phyloP scores from a whole-genome alignment of 1,140 invertebrate genomes.

The Heliconius hewitsoni region DNA sequence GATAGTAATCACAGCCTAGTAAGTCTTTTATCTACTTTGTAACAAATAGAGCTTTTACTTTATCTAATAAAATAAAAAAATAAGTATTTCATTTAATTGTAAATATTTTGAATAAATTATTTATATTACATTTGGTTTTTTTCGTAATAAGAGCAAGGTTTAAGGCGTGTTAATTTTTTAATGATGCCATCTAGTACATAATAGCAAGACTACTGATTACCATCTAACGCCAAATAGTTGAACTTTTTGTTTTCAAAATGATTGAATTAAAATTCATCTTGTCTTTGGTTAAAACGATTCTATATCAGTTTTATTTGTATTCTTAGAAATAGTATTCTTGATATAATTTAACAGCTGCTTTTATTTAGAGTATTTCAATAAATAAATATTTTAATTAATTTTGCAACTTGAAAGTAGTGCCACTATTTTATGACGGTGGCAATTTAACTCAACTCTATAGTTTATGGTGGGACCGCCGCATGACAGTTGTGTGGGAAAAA shows the following conservation, averaged over 20 bases:
- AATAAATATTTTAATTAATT: neutral
- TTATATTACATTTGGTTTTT: too few relatives aligned
- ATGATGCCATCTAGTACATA: neutral
- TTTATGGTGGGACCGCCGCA: slow-evolving; percentile 61
- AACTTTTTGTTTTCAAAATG: slow-evolving; percentile 3
- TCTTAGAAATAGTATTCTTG: neutral
- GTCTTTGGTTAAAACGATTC: neutral
- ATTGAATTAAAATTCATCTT: neutral
- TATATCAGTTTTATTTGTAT: neutral
- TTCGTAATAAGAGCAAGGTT: neutral
- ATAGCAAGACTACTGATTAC: neutral
- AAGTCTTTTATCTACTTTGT: too few relatives aligned
- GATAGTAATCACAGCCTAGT: too few relatives aligned
- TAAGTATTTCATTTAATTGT: too few relatives aligned
- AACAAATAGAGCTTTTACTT: too few relatives aligned
- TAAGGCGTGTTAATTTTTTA: neutral
- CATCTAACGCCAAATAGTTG: neutral
- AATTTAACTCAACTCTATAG: slow-evolving; percentile 50
- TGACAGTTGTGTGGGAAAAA: slow-evolving; percentile 75
- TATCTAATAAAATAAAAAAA: too few relatives aligned
- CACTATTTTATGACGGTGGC: slow-evolving; percentile 29
- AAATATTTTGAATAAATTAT: too few relatives aligned
- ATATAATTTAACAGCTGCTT: neutral
- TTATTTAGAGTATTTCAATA: neutral
- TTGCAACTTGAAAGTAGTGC: neutral